These are phyloP conservation scores for Penaeus japonicus DNA, from an alignment of 1,140 invertebrate species.

Conservation along the genomic window DNA sequence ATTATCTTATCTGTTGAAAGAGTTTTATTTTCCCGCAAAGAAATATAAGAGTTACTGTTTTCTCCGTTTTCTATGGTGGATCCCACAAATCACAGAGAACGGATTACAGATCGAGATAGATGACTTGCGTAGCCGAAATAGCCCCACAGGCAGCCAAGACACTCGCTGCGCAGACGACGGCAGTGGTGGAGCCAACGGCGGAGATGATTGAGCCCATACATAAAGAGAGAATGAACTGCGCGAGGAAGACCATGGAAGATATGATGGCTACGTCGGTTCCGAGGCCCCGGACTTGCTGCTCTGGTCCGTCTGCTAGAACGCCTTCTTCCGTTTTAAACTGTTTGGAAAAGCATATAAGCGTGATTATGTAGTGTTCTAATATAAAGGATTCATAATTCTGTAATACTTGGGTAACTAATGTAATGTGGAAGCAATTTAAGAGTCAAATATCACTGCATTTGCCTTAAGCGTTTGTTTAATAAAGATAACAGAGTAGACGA, in stretches of 20 bases:
- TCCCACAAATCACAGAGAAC: not conserved
- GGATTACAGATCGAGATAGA: conserved; percentile 82
- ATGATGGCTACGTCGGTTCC: conserved; percentile 94
- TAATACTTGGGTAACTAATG: no score
- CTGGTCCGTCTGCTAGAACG: conserved; percentile 4
- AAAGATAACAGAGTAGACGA: no score
- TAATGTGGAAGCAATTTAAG: not conserved
- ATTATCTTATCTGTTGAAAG: no score
- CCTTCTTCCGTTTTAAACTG: conserved; percentile 17
- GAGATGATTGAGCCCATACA: conserved; percentile 87
- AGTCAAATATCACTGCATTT: not conserved
- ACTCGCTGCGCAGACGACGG: conserved; percentile 82
- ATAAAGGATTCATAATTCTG: no score
- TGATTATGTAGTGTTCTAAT: no score
- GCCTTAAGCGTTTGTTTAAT: not conserved
- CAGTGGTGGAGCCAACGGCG: conserved; percentile 77
- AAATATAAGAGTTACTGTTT: no score
- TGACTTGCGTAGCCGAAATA: conserved; percentile 82
- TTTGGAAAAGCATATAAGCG: not conserved
- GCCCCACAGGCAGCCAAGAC: conserved; percentile 86
- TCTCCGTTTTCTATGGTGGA: not conserved
- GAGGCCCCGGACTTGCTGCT: conserved; percentile 76
- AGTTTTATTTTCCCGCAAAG: no score
- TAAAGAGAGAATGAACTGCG: conserved; percentile 88
- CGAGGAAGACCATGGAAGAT: conserved; percentile 94